Conservation (phyloP, 1,140 invertebrate species). For the Hestina assimilis region DNA sequence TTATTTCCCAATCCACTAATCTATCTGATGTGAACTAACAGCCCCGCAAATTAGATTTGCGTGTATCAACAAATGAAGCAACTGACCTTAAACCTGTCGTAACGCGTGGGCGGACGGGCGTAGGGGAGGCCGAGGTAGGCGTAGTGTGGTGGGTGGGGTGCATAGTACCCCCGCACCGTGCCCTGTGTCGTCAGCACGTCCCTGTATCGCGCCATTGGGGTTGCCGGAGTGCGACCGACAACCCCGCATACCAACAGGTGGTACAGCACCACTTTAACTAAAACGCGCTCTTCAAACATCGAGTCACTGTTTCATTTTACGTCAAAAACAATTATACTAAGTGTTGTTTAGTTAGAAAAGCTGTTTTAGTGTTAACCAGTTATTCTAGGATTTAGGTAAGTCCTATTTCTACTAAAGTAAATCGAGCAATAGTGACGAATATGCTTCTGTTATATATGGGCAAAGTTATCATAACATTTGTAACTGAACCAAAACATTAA, state of each 20-base stretch:
- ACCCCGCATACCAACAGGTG: slow-evolving; percentile 27
- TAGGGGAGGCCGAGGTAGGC: slow-evolving; percentile 63
- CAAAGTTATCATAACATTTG: slow-evolving; percentile 31
- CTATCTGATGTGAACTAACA: slow-evolving; percentile 32
- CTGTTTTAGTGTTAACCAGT: not conserved
- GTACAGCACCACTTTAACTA: slow-evolving; percentile 6
- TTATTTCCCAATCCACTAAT: slow-evolving; percentile 2
- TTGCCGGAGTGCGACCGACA: slow-evolving; percentile 12
- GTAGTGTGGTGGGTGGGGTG: slow-evolving; percentile 49
- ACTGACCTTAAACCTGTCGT: slow-evolving; percentile 61
- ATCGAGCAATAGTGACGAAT: not conserved
- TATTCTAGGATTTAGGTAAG: not conserved
- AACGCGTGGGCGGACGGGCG: slow-evolving; percentile 46
- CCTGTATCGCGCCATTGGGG: slow-evolving; percentile 31
- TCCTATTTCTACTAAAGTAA: not conserved
- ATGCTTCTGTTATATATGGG: not conserved
- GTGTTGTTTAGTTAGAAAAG: not conserved
- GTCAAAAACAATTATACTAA: no score
- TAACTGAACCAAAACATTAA: slow-evolving; percentile 26
- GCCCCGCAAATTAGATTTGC: slow-evolving; percentile 30
- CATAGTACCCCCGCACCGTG: slow-evolving; percentile 52
- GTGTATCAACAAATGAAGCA: slow-evolving; percentile 39
- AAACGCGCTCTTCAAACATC: slow-evolving; percentile 1
- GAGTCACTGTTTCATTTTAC: not conserved
- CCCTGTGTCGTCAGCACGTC: slow-evolving; percentile 53